Evolutionary conservation across 2,888 invertebrate genomes (phyloP).

Genomic region (Pristionchus exspectatus): DNA sequence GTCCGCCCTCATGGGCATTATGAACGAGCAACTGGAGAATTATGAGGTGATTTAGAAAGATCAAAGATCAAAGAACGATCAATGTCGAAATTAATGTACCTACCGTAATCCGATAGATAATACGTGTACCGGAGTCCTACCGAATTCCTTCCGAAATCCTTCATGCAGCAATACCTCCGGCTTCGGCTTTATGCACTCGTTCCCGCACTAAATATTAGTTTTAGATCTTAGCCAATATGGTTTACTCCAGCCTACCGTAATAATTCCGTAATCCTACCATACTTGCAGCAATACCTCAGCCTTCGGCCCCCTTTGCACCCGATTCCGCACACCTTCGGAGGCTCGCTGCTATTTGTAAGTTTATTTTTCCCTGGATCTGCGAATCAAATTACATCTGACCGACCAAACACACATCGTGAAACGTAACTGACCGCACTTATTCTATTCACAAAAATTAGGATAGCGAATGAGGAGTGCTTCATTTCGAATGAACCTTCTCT

Average conservation of each 20-base stretch:
- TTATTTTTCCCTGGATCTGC: neutral
- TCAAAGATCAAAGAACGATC: neutral
- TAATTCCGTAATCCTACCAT: neutral
- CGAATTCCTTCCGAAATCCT: no score
- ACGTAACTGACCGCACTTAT: neutral
- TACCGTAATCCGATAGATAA: no score
- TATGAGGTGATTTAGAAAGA: constrained; percentile 59
- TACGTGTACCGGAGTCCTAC: no score
- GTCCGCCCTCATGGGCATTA: constrained; percentile 55
- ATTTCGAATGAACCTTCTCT: no score
- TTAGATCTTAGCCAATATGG: no score
- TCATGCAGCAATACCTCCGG: no score
- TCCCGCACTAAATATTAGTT: no score
- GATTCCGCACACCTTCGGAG: constrained; percentile 58
- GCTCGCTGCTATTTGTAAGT: constrained; percentile 64
- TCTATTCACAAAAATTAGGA: no score
- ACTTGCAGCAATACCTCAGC: constrained; percentile 51
- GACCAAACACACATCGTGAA: neutral
- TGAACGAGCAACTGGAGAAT: constrained; percentile 58
- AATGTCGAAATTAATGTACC: no score
- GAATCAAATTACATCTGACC: neutral
- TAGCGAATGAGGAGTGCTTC: no score
- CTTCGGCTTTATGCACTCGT: no score
- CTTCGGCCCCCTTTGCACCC: constrained; percentile 62
- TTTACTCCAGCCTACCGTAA: neutral